phyloP scores from a whole-genome alignment of 2,888 invertebrate genomes.

The Petrolisthes cinctipes region DNA sequence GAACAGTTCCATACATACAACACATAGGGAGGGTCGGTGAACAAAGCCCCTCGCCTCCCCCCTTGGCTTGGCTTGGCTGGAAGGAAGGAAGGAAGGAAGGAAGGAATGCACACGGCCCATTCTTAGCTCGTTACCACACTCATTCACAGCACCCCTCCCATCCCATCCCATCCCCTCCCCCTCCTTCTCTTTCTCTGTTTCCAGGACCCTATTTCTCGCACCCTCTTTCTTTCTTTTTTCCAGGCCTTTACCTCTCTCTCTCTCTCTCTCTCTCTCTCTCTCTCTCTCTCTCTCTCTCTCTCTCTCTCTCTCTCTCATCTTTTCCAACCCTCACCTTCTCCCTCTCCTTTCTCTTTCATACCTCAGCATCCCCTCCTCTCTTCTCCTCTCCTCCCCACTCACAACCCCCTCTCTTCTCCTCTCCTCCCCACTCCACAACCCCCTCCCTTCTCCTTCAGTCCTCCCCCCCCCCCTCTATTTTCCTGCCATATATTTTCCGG shows the following conservation, averaged over 20 bases:
- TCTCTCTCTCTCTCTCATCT: not conserved
- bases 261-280: not conserved
- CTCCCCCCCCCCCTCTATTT: not conserved
- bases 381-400: not conserved
- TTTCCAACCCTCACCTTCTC: too few species aligned
- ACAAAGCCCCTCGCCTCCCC: too few species aligned
- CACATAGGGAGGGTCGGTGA: not conserved
- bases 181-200: not conserved
- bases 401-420: too few species aligned
- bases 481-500: not conserved
- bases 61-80: too few species aligned
- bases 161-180: not conserved
- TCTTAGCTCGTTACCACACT: slow-evolving; percentile 58
- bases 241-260: not conserved
- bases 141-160: slow-evolving; percentile 36
- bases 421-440: not conserved
- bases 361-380: slow-evolving; percentile 4
- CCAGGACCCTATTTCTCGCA: not conserved
- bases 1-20: not conserved
- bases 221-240: not conserved
- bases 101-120: slow-evolving; percentile 58
- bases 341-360: not conserved
- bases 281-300: not conserved
- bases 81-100: not conserved
- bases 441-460: too few species aligned